A percentile compares a stretch with the other conserved stretches of the same genome.
phyloP scores from a whole-genome alignment of 2,797 vertebrate species.

The Austrolebias charrua region DNA sequence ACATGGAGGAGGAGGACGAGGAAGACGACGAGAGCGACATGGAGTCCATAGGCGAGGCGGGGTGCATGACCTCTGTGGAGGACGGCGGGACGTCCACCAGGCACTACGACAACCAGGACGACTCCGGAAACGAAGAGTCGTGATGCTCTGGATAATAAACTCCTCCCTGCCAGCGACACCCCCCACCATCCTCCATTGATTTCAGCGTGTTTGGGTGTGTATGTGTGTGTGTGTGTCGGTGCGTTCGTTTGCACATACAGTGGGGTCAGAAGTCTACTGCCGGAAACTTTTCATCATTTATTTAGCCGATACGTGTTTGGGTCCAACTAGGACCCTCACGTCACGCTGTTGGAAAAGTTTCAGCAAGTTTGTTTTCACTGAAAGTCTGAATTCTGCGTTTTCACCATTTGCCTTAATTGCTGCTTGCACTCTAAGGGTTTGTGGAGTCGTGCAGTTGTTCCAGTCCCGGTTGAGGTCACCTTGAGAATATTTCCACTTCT shows the following conservation, averaged over 20 bases:
- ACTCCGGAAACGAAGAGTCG: slow-evolving; percentile 97
- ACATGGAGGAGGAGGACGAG: slow-evolving; percentile 96
- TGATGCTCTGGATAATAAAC: slow-evolving; percentile 82
- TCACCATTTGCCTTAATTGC: slow-evolving; percentile 74
- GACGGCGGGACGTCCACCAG: slow-evolving; percentile 76
- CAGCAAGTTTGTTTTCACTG: slow-evolving; percentile 36
- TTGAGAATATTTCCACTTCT: slow-evolving; percentile 1
- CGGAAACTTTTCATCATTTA: slow-evolving; percentile 71
- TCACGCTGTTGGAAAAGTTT: slow-evolving; percentile 13
- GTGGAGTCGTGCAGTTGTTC: slow-evolving; percentile 19
- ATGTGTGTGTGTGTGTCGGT: slow-evolving; percentile 5
- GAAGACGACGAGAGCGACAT: slow-evolving; percentile 88
- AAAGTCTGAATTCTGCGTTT: slow-evolving; percentile 49
- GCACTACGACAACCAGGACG: slow-evolving; percentile 93
- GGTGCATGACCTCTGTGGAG: slow-evolving; percentile 80
- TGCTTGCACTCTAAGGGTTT: slow-evolving; percentile 54
- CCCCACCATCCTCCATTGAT: slow-evolving; percentile 25
- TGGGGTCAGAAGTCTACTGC: slow-evolving; percentile 69
- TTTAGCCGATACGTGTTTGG: slow-evolving; percentile 44
- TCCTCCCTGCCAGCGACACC: slow-evolving; percentile 36
- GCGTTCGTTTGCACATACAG: slow-evolving; percentile 46
- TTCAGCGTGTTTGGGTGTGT: slow-evolving; percentile 10
- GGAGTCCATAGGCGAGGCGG: slow-evolving; percentile 85
- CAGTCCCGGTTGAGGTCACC: slow-evolving; percentile 19
- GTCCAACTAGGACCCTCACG: slow-evolving; percentile 24